Percentiles rank a stretch among this genome's conserved stretches.
Evolutionary conservation across 2,113 vertebrate species (phyloP).

Genomic region (Seriola quinqueradiata): DNA sequence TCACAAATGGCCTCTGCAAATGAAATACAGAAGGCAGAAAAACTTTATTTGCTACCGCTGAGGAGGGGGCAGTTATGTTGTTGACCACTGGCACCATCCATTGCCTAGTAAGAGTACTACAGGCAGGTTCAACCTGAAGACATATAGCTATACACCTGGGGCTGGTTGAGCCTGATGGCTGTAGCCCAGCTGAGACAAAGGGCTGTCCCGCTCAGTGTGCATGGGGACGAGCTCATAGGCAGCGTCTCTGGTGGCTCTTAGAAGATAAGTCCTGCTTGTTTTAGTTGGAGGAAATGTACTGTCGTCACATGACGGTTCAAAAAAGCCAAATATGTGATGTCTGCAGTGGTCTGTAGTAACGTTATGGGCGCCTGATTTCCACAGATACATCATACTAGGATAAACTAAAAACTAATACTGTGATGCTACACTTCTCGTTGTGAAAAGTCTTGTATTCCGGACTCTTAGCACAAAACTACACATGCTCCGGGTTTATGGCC

Average conservation of each 20-base stretch:
- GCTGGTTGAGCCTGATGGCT: slow-evolving; percentile 65
- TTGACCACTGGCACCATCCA: slow-evolving; percentile 70
- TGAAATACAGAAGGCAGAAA: neutral
- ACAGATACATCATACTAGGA: neutral
- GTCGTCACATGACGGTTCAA: slow-evolving; percentile 44
- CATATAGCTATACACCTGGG: slow-evolving; percentile 66
- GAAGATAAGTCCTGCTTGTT: slow-evolving; percentile 7
- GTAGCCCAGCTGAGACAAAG: slow-evolving; percentile 37
- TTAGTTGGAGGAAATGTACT: slow-evolving; percentile 25
- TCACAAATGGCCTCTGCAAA: neutral
- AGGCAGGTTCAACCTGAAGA: slow-evolving; percentile 48
- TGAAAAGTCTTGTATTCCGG: neutral
- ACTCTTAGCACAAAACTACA: slow-evolving; percentile 52
- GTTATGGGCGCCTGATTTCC: neutral
- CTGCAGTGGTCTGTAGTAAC: slow-evolving; percentile 23
- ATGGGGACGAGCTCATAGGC: neutral
- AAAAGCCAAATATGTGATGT: slow-evolving; percentile 23
- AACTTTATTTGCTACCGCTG: neutral
- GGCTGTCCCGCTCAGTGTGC: slow-evolving; percentile 17
- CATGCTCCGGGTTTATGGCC: slow-evolving; percentile 53
- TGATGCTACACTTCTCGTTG: neutral
- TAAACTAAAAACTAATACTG: neutral
- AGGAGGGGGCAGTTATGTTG: slow-evolving; percentile 23
- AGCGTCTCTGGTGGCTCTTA: neutral
- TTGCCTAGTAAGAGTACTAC: slow-evolving; percentile 63